Evolutionary conservation across 2,113 vertebrate genomes (phyloP).

Genomic region (Oryctolagus cuniculus): mOryCun1.1 NC_091432.1:201394501-201395000

Average conservation of each 20-base stretch:
- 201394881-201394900: not conserved
- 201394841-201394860: not conserved
- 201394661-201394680: not conserved
- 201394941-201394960: no score
- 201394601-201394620: not conserved
- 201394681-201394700: not conserved
- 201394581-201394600: not conserved
- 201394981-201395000: no score
- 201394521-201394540: no score
- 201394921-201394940: not conserved
- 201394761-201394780: not conserved
- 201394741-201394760: not conserved
- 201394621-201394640: not conserved
- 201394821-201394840: not conserved
- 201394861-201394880: not conserved
- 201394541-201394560: not conserved
- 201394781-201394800: not conserved
- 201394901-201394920: no score
- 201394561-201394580: no score
- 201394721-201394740: not conserved
- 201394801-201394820: not conserved
- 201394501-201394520: not conserved
- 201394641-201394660: no score
- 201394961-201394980: no score
- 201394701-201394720: not conserved